Percentiles rank a stretch among this genome's conserved stretches.
These are phyloP conservation scores for Pomacea maculata DNA, from an alignment of 1,140 invertebrate species.

Conservation along the genomic window DNA sequence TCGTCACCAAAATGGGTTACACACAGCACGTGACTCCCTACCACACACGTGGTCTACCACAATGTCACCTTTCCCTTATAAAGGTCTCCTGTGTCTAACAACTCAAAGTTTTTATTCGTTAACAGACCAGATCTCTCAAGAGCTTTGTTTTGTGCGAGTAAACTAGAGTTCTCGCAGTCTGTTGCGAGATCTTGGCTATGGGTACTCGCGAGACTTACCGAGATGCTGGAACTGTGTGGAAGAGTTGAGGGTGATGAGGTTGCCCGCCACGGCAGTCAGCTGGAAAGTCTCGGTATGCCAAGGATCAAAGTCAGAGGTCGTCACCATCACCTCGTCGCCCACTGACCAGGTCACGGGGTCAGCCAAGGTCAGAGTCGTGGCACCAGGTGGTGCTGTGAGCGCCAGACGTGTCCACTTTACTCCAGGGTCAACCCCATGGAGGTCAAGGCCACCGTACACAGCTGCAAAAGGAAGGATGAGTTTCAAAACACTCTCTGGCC, in stretches of 20 bases:
- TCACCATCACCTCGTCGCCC: slow-evolving; percentile 59
- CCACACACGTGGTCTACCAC: too few relatives aligned
- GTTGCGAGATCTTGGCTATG: background rate
- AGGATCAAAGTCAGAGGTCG: slow-evolving; percentile 50
- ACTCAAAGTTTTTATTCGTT: too few relatives aligned
- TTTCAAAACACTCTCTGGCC: background rate
- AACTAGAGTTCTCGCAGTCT: too few relatives aligned
- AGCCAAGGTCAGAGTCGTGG: slow-evolving; percentile 41
- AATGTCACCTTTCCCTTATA: too few relatives aligned
- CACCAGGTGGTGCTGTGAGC: slow-evolving; percentile 43
- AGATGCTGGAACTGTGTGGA: slow-evolving; percentile 53
- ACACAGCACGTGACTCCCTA: too few relatives aligned
- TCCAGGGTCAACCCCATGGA: slow-evolving; percentile 53
- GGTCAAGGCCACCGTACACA: slow-evolving; percentile 61
- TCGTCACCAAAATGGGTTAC: too few relatives aligned
- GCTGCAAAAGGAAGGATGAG: slow-evolving; percentile 29
- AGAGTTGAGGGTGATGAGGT: slow-evolving; percentile 46
- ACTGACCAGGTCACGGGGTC: slow-evolving; percentile 51
- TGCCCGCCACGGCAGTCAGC: slow-evolving; percentile 44
- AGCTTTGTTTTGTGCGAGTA: too few relatives aligned
- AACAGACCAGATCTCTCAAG: too few relatives aligned
- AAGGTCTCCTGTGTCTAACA: too few relatives aligned
- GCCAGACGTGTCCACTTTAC: slow-evolving; percentile 54
- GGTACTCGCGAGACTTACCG: slow-evolving; percentile 32
- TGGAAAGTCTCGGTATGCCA: slow-evolving; percentile 59